Base-by-base conservation (phyloP, 2,797 vertebrate genomes). In the Erethizon dorsatum region DNA sequence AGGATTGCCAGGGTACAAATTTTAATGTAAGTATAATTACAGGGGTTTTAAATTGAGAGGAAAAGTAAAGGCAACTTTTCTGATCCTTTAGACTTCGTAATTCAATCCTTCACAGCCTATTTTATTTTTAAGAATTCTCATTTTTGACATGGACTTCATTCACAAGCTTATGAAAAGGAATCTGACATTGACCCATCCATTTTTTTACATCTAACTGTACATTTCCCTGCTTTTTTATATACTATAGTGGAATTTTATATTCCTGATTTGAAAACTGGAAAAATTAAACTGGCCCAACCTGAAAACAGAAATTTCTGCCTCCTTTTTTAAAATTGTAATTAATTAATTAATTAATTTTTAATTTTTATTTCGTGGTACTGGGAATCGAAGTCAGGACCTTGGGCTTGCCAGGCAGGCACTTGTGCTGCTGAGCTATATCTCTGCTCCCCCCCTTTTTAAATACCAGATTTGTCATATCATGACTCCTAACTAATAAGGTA, bases 401-500 rank as follows among this genome's bases (percentile, higher is more conserved):
- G n/a, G n/a, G n/a, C n/a, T n/a, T n/a, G n/a, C n/a, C n/a, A n/a
- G n/a, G n/a, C n/a, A n/a, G n/a, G n/a, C n/a, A n/a, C n/a, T n/a
- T n/a, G n/a, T n/a, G n/a, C n/a, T n/a, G n/a, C n/a, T n/a, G n/a
- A n/a, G n/a, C n/a, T n/a, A n/a, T n/a, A n/a, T n/a, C n/a, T n/a
- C n/a, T n/a, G n/a, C n/a, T n/a, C n/a, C n/a, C n/a, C n/a, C n/a
- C n/a, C n/a, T 11, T 71, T 22, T 50, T 83, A 88, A 82, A 45
- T 79, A 90, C 0, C 20, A 91, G 45, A 12, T 82, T 87, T 73
- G 47, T 20, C 12, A 79, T 12, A 8, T 50, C 17, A 26, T 79
- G 6, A 50, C 20, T 92, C 31, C 37, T 90, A 73, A 84, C 52
- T 79, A 93, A 17, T 22, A 90, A 95, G 88, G 83, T 84, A 33